These are phyloP conservation scores for Eristalis intricaria DNA, from an alignment of 2,888 invertebrate species.

Conservation along the genomic window DNA sequence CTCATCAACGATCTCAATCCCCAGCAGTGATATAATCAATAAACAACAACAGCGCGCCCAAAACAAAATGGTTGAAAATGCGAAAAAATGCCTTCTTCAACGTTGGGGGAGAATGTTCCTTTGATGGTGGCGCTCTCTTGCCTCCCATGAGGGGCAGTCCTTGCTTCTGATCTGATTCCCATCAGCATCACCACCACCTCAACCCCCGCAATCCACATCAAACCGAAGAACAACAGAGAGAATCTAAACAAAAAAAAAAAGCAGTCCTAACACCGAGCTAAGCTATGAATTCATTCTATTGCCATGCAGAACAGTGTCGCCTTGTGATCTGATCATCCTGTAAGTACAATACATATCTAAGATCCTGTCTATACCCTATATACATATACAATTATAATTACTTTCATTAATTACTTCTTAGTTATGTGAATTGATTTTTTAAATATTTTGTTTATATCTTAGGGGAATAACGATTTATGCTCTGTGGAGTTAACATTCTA, in stretches of 20 bases:
- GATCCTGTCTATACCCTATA: conserved; percentile 60
- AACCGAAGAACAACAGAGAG: not conserved
- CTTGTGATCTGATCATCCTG: conserved; percentile 25
- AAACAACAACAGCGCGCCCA: too few species aligned
- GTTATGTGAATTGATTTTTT: conserved; percentile 12
- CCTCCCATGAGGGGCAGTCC: too few species aligned
- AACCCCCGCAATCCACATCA: too few species aligned
- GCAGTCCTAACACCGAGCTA: not conserved
- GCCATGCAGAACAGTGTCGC: conserved; percentile 3
- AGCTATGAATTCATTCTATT: conserved; percentile 4
- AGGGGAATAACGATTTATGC: conserved; percentile 66
- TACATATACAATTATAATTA: conserved; percentile 50
- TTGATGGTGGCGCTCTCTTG: too few species aligned
- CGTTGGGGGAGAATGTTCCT: too few species aligned
- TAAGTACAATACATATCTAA: conserved; percentile 51
- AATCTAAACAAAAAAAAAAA: too few species aligned
- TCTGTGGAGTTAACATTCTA: conserved; percentile 54
- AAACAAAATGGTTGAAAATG: too few species aligned
- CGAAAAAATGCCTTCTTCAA: too few species aligned
- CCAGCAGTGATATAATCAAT: too few species aligned
- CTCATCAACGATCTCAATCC: too few species aligned
- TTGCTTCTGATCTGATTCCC: too few species aligned
- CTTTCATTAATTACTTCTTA: conserved; percentile 14
- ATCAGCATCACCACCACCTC: too few species aligned
- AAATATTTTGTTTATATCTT: conserved; percentile 28